Base-by-base conservation (phyloP, 2,797 vertebrate genomes). In the Chloroceryle amazona region DNA sequence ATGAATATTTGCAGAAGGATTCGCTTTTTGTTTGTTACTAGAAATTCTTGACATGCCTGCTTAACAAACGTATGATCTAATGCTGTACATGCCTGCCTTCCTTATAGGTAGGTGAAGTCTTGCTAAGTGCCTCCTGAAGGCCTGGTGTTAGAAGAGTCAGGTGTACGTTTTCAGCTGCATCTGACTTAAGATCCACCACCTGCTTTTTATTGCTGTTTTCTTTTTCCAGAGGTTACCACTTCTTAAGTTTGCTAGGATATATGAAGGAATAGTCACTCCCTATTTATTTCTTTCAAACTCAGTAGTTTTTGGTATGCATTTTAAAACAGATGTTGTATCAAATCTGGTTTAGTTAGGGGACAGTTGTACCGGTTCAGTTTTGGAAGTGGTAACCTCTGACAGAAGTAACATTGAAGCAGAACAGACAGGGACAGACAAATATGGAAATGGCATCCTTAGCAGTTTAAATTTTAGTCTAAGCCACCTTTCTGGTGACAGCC, bases 191-290 rank as follows among this genome's bases (percentile, higher is more conserved):
- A 14, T 47, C 42, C 25, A 13, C 66, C 81, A 72, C 86, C 84
- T 92, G 81, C 84, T 93, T 92, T 71, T 81, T 46, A 37, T 89
- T 91, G 74, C 58, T n/a, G 16, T 14, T 78, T 15, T 92, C 35
- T 61, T 86, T 13, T 26, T n/a, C 29, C 67, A 44, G 78, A 61
- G 51, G 25, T 70, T 81, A 21, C 28, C 6, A 4, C 20, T 71
- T 37, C 28, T 22, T 17, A 2, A 12, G 47, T 47, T 35, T 73
- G 35, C 37, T 35, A 46, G 60, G 22, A 85, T 33, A 51, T 31
- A 31, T 4, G 6, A 1, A 28, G 23, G n/a, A 76, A 6, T 33
- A 73, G 71, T 41, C 55, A 41, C 5, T 76, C 23, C n/a, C n/a
- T 70, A 14, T 44, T 51, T 58, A 25, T 62, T 89, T 73, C 60